Percentiles rank a stretch among this genome's conserved stretches.
phyloP scores from a whole-genome alignment of 2,113 vertebrate genomes.

The Ammodytes dubius region DNA sequence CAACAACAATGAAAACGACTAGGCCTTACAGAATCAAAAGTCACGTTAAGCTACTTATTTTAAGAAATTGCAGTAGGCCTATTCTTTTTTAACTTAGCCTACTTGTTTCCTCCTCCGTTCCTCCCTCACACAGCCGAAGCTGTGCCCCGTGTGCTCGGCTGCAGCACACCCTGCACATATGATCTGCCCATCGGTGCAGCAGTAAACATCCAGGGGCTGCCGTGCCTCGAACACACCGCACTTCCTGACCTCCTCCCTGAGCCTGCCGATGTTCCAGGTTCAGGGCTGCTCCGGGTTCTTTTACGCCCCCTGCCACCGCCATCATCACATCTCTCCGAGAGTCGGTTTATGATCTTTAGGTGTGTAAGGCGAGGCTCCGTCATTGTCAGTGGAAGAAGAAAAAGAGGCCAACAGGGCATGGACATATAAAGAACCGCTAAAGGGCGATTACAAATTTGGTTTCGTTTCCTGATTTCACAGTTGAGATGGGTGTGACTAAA shows the following conservation, averaged over 20 bases:
- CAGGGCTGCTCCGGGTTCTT: constrained; percentile 82
- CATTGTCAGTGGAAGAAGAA: constrained; percentile 15
- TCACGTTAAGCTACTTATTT: too few relatives aligned
- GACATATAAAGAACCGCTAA: too few relatives aligned
- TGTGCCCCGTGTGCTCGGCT: constrained; percentile 60
- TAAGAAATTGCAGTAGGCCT: neutral
- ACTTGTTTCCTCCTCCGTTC: constrained; percentile 62
- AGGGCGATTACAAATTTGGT: rapidly evolving
- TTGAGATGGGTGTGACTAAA: constrained; percentile 38
- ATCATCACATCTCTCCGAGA: constrained; percentile 54
- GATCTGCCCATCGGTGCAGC: constrained; percentile 60
- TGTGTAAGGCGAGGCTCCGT: neutral
- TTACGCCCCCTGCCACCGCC: constrained; percentile 59
- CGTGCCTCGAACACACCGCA: constrained; percentile 35
- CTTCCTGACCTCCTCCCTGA: neutral
- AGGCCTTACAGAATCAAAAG: too few relatives aligned
- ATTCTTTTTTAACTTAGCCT: neutral
- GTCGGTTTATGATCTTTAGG: constrained; percentile 14
- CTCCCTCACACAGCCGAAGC: constrained; percentile 16
- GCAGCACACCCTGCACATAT: constrained; percentile 60
- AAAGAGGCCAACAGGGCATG: too few relatives aligned
- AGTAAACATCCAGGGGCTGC: constrained; percentile 66
- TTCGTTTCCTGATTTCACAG: constrained; percentile 18
- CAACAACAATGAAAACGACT: too few relatives aligned
- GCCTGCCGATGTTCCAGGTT: neutral